Conservation (phyloP, 37 sponge, comb jelly and placozoan genomes). For the Petrosia ficiformis region DNA sequence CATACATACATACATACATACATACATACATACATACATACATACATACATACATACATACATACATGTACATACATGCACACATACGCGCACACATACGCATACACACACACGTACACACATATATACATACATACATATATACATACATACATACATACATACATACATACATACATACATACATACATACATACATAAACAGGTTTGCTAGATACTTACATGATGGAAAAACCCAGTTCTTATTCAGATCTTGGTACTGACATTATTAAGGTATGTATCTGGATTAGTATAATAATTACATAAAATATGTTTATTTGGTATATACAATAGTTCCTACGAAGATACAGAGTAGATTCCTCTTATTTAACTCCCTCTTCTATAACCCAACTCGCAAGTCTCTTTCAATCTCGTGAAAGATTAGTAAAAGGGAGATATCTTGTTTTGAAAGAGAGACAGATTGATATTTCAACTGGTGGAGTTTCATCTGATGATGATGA, state of each 20-base stretch:
- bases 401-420: slow-evolving; percentile 10
- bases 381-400: not conserved
- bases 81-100: too few species aligned
- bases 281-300: too few species aligned
- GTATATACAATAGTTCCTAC: not conserved
- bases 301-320: too few species aligned
- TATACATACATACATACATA: not conserved
- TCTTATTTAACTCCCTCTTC: not conserved
- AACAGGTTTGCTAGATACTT: not conserved
- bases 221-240: not conserved
- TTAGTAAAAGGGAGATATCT: slow-evolving; percentile 39
- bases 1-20: not conserved
- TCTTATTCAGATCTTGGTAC: not conserved
- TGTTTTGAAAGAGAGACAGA: slow-evolving; percentile 17
- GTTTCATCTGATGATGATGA: slow-evolving; percentile 6
- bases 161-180: not conserved
- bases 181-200: not conserved
- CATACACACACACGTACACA: too few species aligned
- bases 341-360: not conserved
- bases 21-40: not conserved
- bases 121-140: not conserved
- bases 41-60: not conserved
- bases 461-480: slow-evolving; percentile 3
- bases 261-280: not conserved
- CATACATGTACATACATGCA: not conserved